These are phyloP conservation scores for Pteruthius melanotis DNA, from an alignment of 2,113 vertebrate genomes.

Conservation along the genomic window DNA sequence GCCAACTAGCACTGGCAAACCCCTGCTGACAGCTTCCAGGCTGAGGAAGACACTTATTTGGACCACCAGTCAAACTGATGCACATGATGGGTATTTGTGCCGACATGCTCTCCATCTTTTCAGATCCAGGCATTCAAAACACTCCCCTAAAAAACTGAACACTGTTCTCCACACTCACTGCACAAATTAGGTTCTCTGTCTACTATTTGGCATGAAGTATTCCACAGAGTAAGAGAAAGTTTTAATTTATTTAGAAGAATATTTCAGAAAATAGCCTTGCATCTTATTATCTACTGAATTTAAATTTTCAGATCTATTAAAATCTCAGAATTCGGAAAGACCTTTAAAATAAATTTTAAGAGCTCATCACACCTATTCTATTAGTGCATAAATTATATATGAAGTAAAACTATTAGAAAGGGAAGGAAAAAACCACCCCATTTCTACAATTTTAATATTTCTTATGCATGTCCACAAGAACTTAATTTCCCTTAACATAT, in stretches of 20 bases:
- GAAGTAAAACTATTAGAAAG: not conserved
- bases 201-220: not conserved
- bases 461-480: not conserved
- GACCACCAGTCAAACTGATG: not conserved
- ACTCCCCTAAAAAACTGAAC: not conserved
- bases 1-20: not conserved
- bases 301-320: not conserved
- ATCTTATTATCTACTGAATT: not conserved
- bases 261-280: not conserved
- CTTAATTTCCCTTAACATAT: not conserved
- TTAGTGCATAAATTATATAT: not conserved
- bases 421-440: not conserved
- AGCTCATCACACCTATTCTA: not conserved
- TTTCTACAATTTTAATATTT: not conserved
- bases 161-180: accelerated
- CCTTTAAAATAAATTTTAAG: not conserved
- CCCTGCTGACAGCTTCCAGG: not conserved
- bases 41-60: not conserved
- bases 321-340: not conserved
- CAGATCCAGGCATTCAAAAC: not conserved
- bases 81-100: not conserved
- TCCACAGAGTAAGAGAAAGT: not conserved
- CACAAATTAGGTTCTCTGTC: not conserved
- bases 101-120: not conserved
- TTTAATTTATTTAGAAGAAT: not conserved